phyloP scores from a whole-genome alignment of 2,113 vertebrate genomes.

The Eurypyga helias region DNA sequence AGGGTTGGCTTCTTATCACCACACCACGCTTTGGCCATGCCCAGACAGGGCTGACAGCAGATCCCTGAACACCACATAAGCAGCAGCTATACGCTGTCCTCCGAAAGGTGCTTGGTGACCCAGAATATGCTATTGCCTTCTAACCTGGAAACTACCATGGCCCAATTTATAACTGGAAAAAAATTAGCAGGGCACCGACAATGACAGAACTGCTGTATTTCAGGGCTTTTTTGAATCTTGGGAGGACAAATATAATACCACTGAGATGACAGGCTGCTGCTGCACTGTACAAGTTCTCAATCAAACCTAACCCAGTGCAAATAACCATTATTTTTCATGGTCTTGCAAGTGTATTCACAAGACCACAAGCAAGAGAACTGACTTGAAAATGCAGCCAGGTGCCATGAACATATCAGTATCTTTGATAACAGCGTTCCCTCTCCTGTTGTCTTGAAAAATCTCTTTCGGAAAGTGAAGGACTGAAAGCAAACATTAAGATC shows the following conservation, averaged over 20 bases:
- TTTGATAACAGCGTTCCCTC: neutral
- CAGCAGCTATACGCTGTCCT: neutral
- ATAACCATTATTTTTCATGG: neutral
- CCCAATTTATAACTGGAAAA: neutral
- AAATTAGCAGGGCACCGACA: neutral
- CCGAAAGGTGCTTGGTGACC: neutral
- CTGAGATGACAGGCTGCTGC: neutral
- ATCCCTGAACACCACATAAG: neutral
- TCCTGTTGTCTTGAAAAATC: neutral
- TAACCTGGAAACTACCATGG: neutral
- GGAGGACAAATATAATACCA: neutral
- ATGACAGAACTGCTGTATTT: neutral
- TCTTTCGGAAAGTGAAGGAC: neutral
- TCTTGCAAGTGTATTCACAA: neutral
- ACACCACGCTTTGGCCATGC: neutral
- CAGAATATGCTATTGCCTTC: neutral
- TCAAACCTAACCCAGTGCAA: neutral
- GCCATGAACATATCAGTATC: neutral
- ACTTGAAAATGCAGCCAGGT: neutral
- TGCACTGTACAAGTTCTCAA: neutral
- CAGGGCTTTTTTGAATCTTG: neutral
- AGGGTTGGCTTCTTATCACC: neutral
- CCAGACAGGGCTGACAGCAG: neutral
- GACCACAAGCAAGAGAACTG: neutral
- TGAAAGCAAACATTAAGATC: neutral